Percentiles rank a stretch among this genome's conserved stretches.
phyloP scores from a whole-genome alignment of 2,797 vertebrate species.

The Momotus momota region DNA sequence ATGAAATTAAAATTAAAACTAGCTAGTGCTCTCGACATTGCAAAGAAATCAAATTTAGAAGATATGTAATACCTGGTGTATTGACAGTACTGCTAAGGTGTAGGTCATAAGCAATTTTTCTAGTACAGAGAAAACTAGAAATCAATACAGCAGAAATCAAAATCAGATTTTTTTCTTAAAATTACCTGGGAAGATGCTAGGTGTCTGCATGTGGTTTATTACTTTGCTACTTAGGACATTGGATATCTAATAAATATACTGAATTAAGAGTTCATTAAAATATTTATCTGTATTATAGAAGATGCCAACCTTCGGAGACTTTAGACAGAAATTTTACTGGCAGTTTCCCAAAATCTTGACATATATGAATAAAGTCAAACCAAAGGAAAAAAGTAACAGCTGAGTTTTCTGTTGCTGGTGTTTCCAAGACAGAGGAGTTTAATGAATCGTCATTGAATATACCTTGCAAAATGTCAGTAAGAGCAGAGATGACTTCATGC shows the following conservation, averaged over 20 bases:
- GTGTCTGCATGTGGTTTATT: not conserved
- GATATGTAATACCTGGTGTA: not conserved
- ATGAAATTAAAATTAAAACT: not conserved
- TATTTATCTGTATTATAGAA: not conserved
- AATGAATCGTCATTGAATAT: not conserved
- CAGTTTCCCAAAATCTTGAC: not conserved
- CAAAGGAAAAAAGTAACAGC: not conserved
- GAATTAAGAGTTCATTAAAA: not conserved
- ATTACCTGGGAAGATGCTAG: not conserved
- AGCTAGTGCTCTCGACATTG: not conserved
- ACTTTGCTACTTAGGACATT: not conserved
- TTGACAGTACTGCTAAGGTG: not conserved
- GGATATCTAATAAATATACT: not conserved
- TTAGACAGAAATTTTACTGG: not conserved
- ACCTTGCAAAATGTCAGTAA: not conserved
- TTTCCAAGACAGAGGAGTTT: not conserved
- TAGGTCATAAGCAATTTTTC: not conserved
- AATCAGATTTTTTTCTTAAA: not conserved
- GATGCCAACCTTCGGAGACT: not conserved
- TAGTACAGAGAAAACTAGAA: not conserved
- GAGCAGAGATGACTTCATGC: conserved; percentile 12
- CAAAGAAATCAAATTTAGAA: not conserved
- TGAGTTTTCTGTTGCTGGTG: not conserved
- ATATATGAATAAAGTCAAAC: not conserved
- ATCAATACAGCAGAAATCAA: not conserved